These are phyloP conservation scores for Reticulitermes speratus DNA, from an alignment of 1,140 invertebrate genomes.

Conservation along the genomic window DNA sequence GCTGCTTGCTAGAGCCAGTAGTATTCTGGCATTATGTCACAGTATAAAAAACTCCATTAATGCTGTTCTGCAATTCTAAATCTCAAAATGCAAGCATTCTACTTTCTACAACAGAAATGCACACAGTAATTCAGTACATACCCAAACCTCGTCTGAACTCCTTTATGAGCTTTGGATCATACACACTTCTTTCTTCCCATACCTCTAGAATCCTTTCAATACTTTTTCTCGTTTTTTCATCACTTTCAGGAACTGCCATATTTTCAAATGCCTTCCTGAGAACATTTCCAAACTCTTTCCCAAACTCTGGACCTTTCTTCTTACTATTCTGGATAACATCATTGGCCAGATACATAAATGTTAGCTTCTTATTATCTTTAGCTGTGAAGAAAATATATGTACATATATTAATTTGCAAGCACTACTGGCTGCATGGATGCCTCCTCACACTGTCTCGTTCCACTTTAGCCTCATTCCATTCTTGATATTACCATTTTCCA, in stretches of 20 bases:
- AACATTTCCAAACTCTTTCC: slow-evolving; percentile 77
- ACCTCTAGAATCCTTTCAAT: slow-evolving; percentile 81
- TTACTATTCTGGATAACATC: slow-evolving; percentile 98
- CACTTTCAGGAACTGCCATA: slow-evolving; percentile 66
- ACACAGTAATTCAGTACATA: slow-evolving; percentile 37
- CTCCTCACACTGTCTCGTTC: no score
- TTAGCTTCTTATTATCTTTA: slow-evolving; percentile 82
- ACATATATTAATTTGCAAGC: background rate
- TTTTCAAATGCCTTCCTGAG: slow-evolving; percentile 79
- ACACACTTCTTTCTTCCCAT: slow-evolving; percentile 91
- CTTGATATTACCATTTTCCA: no score
- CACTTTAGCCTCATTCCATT: no score
- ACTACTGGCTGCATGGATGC: no score
- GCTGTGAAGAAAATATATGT: slow-evolving; percentile 60
- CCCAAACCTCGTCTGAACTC: slow-evolving; percentile 67
- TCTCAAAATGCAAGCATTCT: no score
- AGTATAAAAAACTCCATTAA: no score
- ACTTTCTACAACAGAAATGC: no score
- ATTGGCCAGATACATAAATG: slow-evolving; percentile 96
- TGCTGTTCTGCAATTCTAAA: no score
- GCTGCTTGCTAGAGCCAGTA: no score
- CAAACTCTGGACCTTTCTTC: slow-evolving; percentile 96
- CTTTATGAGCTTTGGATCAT: slow-evolving; percentile 72
- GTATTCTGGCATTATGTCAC: no score
- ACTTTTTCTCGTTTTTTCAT: slow-evolving; percentile 75